A percentile compares a stretch with the other conserved stretches of the same genome.
Evolutionary conservation across 2,113 vertebrate species (phyloP).

Genomic region (Dryoscopus gambensis): DNA sequence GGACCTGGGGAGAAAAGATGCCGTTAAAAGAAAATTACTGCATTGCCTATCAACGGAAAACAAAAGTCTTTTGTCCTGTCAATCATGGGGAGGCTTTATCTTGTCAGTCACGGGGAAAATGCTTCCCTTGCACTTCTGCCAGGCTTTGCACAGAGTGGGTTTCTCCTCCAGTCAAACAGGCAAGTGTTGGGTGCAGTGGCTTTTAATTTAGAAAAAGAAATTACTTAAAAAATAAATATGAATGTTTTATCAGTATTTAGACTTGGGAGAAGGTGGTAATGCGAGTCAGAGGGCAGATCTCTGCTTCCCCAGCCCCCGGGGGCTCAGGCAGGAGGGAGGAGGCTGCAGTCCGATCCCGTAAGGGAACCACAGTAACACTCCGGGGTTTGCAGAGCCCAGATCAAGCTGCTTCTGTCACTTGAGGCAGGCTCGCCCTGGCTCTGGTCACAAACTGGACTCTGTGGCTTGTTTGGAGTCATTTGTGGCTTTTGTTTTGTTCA

Average conservation of each 20-base stretch:
- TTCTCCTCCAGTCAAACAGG: neutral
- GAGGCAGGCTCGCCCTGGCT: fast-evolving
- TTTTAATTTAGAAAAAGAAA: neutral
- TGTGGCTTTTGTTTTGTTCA: neutral
- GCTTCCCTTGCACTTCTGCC: neutral
- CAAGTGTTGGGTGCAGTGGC: neutral
- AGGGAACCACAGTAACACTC: neutral
- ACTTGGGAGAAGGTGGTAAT: neutral
- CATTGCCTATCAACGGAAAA: constrained; percentile 19
- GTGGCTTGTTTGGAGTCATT: neutral
- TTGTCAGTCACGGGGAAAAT: neutral
- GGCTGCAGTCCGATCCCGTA: neutral
- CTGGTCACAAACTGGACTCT: neutral
- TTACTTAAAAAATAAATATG: neutral
- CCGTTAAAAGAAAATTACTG: neutral
- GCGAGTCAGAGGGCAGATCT: too few species aligned
- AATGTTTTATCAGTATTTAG: neutral
- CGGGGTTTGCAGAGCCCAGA: neutral
- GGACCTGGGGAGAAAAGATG: neutral
- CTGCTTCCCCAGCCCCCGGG: fast-evolving
- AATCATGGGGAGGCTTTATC: constrained; percentile 21
- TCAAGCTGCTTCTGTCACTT: neutral
- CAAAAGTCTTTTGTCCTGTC: constrained; percentile 59
- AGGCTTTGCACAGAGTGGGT: neutral
- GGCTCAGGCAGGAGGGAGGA: neutral